Percentiles rank a stretch among this genome's conserved stretches.
phyloP scores from a whole-genome alignment of 2,113 vertebrate species.

The Lycaon pictus region DNA sequence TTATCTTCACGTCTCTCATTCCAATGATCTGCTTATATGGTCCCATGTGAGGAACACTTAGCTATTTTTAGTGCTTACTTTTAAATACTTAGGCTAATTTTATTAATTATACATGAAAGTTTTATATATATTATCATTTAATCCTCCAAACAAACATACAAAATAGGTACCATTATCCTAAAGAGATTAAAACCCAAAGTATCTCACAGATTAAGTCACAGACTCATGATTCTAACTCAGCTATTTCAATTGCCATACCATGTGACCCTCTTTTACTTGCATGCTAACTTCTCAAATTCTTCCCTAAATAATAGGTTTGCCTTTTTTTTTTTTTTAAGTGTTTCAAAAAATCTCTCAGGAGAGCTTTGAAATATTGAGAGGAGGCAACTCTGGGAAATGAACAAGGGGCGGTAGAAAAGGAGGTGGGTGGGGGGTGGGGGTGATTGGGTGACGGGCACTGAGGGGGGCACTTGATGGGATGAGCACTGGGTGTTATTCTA shows the following conservation, averaged over 20 bases:
- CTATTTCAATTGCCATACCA: neutral
- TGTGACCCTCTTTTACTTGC: neutral
- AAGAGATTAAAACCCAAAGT: neutral
- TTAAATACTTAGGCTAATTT: constrained; percentile 5
- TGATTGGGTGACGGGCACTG: too few relatives aligned
- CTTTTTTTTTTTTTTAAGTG: neutral
- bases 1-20: neutral
- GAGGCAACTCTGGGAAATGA: too few relatives aligned
- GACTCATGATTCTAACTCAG: neutral
- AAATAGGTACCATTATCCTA: neutral
- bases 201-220: neutral
- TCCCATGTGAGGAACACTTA: neutral
- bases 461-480: too few relatives aligned
- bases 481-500: too few relatives aligned
- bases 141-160: neutral
- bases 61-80: constrained; percentile 21
- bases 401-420: too few relatives aligned
- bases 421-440: too few relatives aligned
- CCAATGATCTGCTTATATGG: neutral
- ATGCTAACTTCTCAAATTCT: neutral
- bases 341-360: neutral
- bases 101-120: neutral
- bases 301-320: neutral
- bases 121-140: constrained; percentile 2
- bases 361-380: neutral